These are phyloP conservation scores for Elymnias hypermnestra DNA, from an alignment of 1,140 invertebrate genomes.

Conservation along the genomic window DNA sequence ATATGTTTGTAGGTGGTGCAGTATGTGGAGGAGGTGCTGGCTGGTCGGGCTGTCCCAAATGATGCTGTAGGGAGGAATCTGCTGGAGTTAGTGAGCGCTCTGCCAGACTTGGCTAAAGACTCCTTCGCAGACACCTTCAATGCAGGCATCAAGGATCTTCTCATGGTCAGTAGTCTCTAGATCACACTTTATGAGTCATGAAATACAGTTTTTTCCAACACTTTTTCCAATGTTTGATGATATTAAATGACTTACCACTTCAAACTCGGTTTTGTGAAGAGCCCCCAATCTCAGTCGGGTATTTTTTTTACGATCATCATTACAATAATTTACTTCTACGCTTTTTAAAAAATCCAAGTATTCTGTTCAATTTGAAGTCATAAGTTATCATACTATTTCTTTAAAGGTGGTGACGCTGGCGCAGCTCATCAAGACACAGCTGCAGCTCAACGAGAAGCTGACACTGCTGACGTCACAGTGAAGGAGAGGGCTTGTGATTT, in stretches of 20 bases:
- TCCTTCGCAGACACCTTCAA: conserved; percentile 97
- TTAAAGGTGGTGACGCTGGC: conserved; percentile 96
- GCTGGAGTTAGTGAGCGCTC: conserved; percentile 91
- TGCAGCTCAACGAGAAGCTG: conserved; percentile 96
- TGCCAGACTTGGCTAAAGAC: conserved; percentile 92
- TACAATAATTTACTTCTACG: too few species aligned
- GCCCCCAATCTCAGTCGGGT: too few species aligned
- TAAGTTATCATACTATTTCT: not conserved
- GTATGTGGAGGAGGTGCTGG: conserved; percentile 93
- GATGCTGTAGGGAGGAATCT: conserved; percentile 90
- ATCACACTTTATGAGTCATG: too few species aligned
- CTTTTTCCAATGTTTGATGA: too few species aligned
- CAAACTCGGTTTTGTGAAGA: too few species aligned
- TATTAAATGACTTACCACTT: too few species aligned
- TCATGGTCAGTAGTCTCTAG: conserved; percentile 77
- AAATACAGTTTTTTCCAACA: too few species aligned
- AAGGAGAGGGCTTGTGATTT: too few species aligned
- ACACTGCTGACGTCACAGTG: conserved; percentile 84
- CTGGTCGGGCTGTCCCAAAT: conserved; percentile 84
- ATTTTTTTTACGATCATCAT: too few species aligned
- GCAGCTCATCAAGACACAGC: conserved; percentile 96
- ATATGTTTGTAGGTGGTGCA: conserved; percentile 79
- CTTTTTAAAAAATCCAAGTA: too few species aligned
- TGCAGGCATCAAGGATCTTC: conserved; percentile 95
- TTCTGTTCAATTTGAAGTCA: too few species aligned